Evolutionary conservation across 2,113 vertebrate genomes (phyloP).

Genomic region (Rissa tridactyla): DNA sequence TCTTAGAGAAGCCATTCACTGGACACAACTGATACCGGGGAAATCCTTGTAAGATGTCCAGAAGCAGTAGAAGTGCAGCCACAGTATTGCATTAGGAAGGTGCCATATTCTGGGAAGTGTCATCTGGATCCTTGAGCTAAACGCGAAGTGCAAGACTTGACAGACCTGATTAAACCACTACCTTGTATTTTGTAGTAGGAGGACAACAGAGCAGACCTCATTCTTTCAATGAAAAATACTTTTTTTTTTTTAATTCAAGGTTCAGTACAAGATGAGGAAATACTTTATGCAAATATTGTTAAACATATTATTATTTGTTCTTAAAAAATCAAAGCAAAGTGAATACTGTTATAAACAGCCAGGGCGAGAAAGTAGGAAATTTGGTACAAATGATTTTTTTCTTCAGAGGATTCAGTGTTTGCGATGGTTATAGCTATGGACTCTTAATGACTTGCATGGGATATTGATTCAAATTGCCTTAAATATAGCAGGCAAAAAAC

Average conservation of each 20-base stretch:
- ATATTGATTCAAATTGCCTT: slow-evolving; percentile 24
- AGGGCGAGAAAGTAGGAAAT: not conserved
- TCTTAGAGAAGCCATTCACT: not conserved
- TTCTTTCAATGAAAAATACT: not conserved
- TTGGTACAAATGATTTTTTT: not conserved
- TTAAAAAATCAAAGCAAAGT: not conserved
- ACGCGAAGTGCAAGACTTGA: not conserved
- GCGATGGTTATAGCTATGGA: not conserved
- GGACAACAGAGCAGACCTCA: not conserved
- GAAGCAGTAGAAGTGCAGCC: not conserved
- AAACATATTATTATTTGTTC: not conserved
- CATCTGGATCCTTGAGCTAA: not conserved
- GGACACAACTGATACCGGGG: fast-evolving
- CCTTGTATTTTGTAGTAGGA: not conserved
- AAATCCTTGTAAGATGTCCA: not conserved
- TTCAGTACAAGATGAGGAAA: not conserved
- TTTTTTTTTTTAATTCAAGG: not conserved
- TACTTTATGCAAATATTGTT: not conserved
- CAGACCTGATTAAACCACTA: not conserved
- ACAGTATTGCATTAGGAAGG: not conserved
- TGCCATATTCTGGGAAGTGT: not conserved
- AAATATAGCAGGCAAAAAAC: not conserved
- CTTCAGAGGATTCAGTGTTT: not conserved
- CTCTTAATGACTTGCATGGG: not conserved
- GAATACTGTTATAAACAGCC: not conserved